These are phyloP conservation scores for Dendrocincla tyrannina DNA, from an alignment of 2,797 vertebrate genomes.

Conservation along the genomic window DNA sequence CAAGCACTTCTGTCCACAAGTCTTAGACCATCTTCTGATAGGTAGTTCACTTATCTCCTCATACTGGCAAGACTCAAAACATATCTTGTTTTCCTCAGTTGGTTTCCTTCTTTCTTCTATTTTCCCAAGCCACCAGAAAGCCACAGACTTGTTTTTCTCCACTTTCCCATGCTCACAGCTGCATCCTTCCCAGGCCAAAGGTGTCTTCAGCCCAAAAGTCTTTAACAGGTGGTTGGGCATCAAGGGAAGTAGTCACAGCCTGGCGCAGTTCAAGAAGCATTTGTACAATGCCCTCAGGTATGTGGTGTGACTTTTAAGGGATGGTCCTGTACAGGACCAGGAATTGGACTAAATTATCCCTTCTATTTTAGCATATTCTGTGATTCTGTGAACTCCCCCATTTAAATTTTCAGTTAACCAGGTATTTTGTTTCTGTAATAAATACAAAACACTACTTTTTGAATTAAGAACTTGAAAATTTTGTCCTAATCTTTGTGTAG, in stretches of 20 bases:
- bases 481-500: neutral
- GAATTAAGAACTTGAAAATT: neutral
- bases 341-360: no score
- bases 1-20: no score
- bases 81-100: no score
- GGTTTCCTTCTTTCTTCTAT: no score
- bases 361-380: neutral
- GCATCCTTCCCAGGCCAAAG: no score
- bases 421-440: neutral
- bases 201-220: no score
- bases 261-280: neutral
- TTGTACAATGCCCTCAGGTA: neutral
- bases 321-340: neutral
- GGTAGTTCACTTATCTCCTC: no score
- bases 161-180: no score
- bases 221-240: neutral
- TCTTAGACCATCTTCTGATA: no score
- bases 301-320: neutral
- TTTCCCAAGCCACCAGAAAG: no score
- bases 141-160: no score
- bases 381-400: neutral
- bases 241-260: neutral
- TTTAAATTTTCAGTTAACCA: neutral
- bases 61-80: no score
- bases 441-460: rapidly evolving